These are phyloP conservation scores for Notarius quadriscutis DNA, from an alignment of 2,113 vertebrate genomes.

Conservation along the genomic window DNA sequence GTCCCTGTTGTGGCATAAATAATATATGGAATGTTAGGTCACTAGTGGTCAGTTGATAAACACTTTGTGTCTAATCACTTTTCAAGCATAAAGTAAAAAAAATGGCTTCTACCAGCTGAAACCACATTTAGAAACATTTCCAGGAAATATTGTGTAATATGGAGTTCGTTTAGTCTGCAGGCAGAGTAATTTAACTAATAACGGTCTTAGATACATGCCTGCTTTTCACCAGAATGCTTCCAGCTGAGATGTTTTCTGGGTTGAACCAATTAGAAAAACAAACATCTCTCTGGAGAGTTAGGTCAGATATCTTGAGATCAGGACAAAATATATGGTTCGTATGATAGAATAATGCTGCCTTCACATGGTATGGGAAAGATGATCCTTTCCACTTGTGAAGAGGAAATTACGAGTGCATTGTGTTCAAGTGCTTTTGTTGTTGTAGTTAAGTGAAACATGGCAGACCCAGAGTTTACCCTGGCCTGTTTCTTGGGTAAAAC, in stretches of 20 bases:
- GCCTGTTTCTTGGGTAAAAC: too few species aligned
- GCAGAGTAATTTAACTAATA: background rate
- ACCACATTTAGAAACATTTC: background rate
- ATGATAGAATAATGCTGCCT: too few species aligned
- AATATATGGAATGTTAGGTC: background rate
- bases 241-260: slow-evolving; percentile 6
- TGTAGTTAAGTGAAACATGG: too few species aligned
- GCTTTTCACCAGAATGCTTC: background rate
- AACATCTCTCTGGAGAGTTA: slow-evolving; percentile 26
- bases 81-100: background rate
- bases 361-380: too few species aligned
- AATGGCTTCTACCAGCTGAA: background rate
- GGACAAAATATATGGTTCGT: background rate
- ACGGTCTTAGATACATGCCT: background rate
- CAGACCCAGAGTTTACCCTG: too few species aligned
- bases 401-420: too few species aligned
- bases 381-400: too few species aligned
- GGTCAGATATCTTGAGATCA: background rate
- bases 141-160: background rate
- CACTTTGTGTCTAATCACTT: slow-evolving; percentile 6
- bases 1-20: background rate
- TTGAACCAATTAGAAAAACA: slow-evolving; percentile 13
- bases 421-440: too few species aligned
- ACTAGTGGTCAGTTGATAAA: slow-evolving; percentile 7
- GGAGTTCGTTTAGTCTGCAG: background rate